phyloP scores from a whole-genome alignment of 1,140 invertebrate species.

The Monomorium pharaonis region DNA sequence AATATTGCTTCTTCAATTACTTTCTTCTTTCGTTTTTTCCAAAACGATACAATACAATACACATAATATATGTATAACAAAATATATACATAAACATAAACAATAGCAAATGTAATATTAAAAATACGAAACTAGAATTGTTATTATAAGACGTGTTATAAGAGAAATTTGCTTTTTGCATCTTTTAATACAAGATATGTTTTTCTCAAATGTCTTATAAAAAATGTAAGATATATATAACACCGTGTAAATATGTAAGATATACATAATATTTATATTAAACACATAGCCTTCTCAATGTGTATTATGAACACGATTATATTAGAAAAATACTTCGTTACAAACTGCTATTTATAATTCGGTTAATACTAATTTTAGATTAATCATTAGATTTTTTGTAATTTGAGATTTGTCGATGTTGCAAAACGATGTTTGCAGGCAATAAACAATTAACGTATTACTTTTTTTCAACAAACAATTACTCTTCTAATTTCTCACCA shows the following conservation, averaged over 20 bases:
- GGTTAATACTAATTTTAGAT: too few relatives aligned
- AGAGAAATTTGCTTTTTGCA: not conserved
- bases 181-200: not conserved
- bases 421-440: not conserved
- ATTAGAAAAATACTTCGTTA: too few relatives aligned
- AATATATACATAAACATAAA: not conserved
- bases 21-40: not conserved
- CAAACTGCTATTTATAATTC: not conserved
- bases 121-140: not conserved
- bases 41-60: not conserved
- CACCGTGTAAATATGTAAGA: not conserved
- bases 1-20: constrained; percentile 13
- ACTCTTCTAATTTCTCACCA: not conserved
- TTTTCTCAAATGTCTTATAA: not conserved
- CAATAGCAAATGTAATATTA: not conserved
- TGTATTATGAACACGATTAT: not conserved
- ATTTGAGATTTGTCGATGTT: not conserved
- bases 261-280: not conserved
- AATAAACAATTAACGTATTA: not conserved
- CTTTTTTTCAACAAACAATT: not conserved
- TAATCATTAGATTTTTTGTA: too few relatives aligned
- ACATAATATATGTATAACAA: not conserved
- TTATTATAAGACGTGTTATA: not conserved
- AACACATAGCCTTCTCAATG: not conserved
- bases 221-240: not conserved